Evolutionary conservation across 2,113 vertebrate genomes (phyloP).

Genomic region (Microcebus lehilahytsara): DNA sequence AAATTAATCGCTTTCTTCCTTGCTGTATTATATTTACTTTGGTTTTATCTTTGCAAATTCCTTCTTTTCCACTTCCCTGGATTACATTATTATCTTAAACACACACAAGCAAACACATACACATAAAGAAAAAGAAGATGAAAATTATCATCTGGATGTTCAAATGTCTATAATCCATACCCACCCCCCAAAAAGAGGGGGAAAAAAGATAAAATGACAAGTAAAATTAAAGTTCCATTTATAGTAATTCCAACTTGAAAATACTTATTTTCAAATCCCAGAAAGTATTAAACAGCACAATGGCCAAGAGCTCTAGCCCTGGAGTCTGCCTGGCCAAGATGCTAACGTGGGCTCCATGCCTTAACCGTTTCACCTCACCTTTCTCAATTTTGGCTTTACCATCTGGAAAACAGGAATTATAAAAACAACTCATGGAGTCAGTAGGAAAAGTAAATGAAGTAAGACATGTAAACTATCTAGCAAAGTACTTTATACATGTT

Average conservation of each 20-base stretch:
- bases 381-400: neutral
- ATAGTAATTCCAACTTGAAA: slow-evolving; percentile 26
- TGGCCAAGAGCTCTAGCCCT: neutral
- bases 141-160: slow-evolving; percentile 36
- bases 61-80: slow-evolving; percentile 42
- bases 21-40: slow-evolving; percentile 38
- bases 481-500: neutral
- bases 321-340: neutral
- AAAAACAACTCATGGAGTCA: slow-evolving; percentile 1
- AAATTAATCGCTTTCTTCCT: slow-evolving; percentile 66
- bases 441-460: neutral
- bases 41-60: slow-evolving; percentile 30
- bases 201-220: neutral
- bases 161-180: neutral
- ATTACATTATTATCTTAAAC: slow-evolving; percentile 66
- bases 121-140: slow-evolving; percentile 20
- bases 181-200: neutral
- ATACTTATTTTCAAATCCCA: slow-evolving; percentile 35
- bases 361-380: neutral
- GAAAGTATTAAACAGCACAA: neutral
- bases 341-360: neutral
- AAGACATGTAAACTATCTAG: neutral
- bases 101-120: neutral
- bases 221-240: slow-evolving; percentile 17
- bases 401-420: neutral